phyloP scores from a whole-genome alignment of 2,113 vertebrate species.

The Archocentrus centrarchus region DNA sequence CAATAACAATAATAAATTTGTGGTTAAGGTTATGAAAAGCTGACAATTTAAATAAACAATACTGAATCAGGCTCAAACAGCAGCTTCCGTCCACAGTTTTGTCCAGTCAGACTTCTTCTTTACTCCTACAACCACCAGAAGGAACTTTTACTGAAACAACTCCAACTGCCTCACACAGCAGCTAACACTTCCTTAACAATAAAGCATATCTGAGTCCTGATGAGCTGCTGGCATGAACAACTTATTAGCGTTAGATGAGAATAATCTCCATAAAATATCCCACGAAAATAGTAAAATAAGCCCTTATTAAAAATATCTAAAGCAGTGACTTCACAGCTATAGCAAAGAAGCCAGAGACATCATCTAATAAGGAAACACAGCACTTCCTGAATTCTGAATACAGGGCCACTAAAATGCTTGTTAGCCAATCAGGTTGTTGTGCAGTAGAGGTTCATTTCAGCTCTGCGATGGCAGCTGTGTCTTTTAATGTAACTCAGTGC shows the following conservation, averaged over 20 bases:
- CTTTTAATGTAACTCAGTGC: not conserved
- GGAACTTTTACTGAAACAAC: not conserved
- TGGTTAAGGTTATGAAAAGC: not conserved
- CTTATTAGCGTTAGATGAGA: too few relatives aligned
- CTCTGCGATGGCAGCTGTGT: not conserved
- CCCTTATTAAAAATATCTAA: not conserved
- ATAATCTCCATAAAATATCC: not conserved
- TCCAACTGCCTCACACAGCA: not conserved
- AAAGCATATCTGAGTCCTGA: too few relatives aligned
- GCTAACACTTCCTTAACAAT: not conserved
- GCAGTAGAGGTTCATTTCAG: not conserved
- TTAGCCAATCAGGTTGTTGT: not conserved
- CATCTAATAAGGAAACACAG: too few relatives aligned
- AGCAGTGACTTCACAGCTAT: not conserved
- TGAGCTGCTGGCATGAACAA: too few relatives aligned
- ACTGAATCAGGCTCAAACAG: not conserved
- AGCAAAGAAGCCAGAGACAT: too few relatives aligned
- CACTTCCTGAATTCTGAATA: not conserved
- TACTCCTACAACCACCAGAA: not conserved
- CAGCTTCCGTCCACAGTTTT: not conserved
- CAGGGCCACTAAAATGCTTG: not conserved
- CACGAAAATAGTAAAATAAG: too few relatives aligned
- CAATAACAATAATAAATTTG: rapidly evolving
- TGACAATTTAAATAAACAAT: not conserved
- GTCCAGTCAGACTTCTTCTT: rapidly evolving